A percentile compares a stretch with the other conserved stretches of the same genome.
Conservation (phyloP, 2,888 invertebrate genomes). For the Conchocele bisecta region DNA sequence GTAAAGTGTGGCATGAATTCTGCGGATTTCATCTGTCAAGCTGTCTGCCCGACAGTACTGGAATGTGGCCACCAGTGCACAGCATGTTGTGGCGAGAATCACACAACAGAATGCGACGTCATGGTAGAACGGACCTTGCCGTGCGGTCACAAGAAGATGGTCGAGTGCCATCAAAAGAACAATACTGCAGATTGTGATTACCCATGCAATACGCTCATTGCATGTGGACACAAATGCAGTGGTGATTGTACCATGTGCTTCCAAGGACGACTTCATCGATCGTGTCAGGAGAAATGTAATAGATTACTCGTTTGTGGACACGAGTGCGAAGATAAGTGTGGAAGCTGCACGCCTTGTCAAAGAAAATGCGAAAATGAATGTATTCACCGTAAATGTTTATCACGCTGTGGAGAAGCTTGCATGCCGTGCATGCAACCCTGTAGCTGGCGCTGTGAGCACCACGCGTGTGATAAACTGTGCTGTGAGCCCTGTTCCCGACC, state of each 20-base stretch:
- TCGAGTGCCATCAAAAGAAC: slow-evolving; percentile 50
- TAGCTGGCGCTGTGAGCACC: slow-evolving; percentile 75
- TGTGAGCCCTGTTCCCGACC: slow-evolving; percentile 80
- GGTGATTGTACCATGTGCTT: slow-evolving; percentile 84
- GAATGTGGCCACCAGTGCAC: too few species aligned
- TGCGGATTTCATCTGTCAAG: slow-evolving; percentile 25
- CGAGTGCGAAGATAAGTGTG: slow-evolving; percentile 77
- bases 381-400: slow-evolving; percentile 74
- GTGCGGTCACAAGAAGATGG: slow-evolving; percentile 63
- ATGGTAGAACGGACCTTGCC: slow-evolving; percentile 84
- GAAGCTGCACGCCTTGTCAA: slow-evolving; percentile 81
- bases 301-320: slow-evolving; percentile 84
- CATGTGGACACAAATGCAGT: slow-evolving; percentile 61
- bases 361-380: slow-evolving; percentile 80
- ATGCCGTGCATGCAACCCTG: slow-evolving; percentile 79
- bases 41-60: too few species aligned
- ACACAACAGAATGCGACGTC: too few species aligned
- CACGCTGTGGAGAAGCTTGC: slow-evolving; percentile 75
- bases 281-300: slow-evolving; percentile 85
- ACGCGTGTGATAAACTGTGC: slow-evolving; percentile 76
- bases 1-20: slow-evolving; percentile 37
- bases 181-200: neutral
- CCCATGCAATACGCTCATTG: slow-evolving; percentile 13
- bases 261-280: slow-evolving; percentile 86
- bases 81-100: too few species aligned